Base-by-base conservation (phyloP, 2,113 vertebrate species). In the Eira barbara region DNA sequence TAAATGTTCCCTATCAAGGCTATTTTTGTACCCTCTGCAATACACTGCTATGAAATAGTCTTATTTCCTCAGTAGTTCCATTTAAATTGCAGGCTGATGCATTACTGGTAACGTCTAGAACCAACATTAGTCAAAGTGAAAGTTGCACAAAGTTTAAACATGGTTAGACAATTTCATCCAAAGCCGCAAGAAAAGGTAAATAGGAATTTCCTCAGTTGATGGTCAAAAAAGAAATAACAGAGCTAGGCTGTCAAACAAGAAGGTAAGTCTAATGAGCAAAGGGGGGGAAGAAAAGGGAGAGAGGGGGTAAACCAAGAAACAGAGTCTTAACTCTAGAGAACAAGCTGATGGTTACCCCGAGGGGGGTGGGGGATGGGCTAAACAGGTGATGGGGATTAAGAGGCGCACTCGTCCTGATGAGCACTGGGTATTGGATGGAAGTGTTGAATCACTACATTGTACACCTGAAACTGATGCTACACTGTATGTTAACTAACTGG, bases 1-100 rank as follows among this genome's bases (percentile, higher is more conserved):
- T 45, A 94, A 81, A 65, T 73, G 85, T 39, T 39, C 49, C 49
- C 88, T 39, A 42, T 18, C 45, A 71, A 45, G 6, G 63, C 52
- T 90, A 34, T 67, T 92, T 93, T 71, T 84, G n/a, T 91, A 39
- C 69, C 76, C 63, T 81, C 69, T 78, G 21, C 9, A 91, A 52
- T 82, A 34, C 1, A 47, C 13, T 47, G 27, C 85, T 90, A 78
- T n/a, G 78, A 89, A 69, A 82, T 39, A 78, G 39, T 4, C 82
- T 47, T 31, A 55, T 69, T 88, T 94, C 81, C 25, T 73, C 13
- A 69, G 81, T 29, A 42, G 27, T 39, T 83, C 69, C 69, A 39
- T 90, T 90, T 92, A 94, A 31, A 94, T 23, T 49, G 61, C 79
- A 92, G 91, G 82, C 34, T 83, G 94, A 36, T 20, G n/a, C 55